Percentiles rank a stretch among this genome's conserved stretches.
These are phyloP conservation scores for Volucella zonaria DNA, from an alignment of 2,888 invertebrate genomes.

Conservation along the genomic window DNA sequence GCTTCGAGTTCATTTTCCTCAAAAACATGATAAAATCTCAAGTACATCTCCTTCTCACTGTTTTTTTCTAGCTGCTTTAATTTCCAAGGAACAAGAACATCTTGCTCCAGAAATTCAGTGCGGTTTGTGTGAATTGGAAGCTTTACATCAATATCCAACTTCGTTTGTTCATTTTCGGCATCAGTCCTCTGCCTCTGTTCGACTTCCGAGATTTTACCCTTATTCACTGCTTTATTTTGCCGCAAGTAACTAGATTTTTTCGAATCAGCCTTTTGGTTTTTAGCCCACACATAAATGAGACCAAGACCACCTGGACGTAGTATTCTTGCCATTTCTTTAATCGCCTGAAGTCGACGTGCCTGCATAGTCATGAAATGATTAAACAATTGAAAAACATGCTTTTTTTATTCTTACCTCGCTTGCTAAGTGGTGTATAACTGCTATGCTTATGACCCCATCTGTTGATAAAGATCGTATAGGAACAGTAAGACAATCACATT, in stretches of 20 bases:
- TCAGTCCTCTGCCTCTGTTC: constrained; percentile 77
- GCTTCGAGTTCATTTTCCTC: constrained; percentile 90
- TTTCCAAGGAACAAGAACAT: constrained; percentile 98
- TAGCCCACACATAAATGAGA: constrained; percentile 98
- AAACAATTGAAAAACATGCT: not conserved
- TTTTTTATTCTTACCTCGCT: constrained; percentile 84
- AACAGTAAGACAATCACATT: constrained; percentile 89
- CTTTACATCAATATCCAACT: constrained; percentile 69
- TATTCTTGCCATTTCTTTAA: constrained; percentile 90
- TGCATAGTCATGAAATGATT: constrained; percentile 77
- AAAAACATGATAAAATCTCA: constrained; percentile 97
- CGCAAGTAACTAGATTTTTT: constrained; percentile 88
- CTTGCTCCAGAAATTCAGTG: constrained; percentile 94
- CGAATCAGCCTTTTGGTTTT: constrained; percentile 89
- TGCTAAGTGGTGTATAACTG: constrained; percentile 97
- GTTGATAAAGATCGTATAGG: constrained; percentile 87
- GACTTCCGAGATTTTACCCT: constrained; percentile 81
- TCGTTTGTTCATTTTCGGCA: constrained; percentile 75
- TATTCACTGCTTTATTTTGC: constrained; percentile 84
- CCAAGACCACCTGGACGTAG: constrained; percentile 89
- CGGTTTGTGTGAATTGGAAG: constrained; percentile 94
- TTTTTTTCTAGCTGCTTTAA: constrained; percentile 82
- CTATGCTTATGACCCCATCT: constrained; percentile 95
- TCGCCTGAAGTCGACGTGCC: constrained; percentile 89
- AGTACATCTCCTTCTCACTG: constrained; percentile 84